Evolutionary conservation across 2,113 vertebrate genomes (phyloP).

Genomic region (Pseudonaja textilis): DNA sequence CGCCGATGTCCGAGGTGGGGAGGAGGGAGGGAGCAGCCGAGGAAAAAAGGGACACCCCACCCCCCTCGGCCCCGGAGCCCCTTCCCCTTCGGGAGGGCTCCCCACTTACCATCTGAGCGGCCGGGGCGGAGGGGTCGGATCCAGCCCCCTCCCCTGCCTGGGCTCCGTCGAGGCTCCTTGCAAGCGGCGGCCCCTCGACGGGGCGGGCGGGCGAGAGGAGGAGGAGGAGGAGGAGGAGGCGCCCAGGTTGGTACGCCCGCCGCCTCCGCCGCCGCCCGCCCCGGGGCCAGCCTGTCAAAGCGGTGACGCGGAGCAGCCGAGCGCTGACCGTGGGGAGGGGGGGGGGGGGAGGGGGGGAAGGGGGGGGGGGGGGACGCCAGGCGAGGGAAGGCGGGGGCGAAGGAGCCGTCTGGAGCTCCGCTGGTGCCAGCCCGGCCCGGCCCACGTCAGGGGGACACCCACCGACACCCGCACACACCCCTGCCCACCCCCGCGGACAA

Average conservation of each 20-base stretch:
- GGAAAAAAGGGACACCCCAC: too few relatives aligned
- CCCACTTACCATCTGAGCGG: neutral
- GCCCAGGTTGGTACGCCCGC: neutral
- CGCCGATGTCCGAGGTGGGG: too few relatives aligned
- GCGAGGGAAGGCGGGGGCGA: neutral
- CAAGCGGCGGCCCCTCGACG: neutral
- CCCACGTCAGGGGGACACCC: too few relatives aligned
- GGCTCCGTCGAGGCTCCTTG: neutral
- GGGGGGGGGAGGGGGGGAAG: too few relatives aligned
- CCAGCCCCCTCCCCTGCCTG: neutral
- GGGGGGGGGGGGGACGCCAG: neutral
- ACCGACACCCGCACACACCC: too few relatives aligned
- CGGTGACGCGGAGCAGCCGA: constrained; percentile 66
- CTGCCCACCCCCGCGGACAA: too few relatives aligned
- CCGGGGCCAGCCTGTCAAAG: constrained; percentile 62
- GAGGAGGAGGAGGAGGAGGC: neutral
- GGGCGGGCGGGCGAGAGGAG: neutral
- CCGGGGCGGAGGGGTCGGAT: neutral
- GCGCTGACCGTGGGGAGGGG: too few relatives aligned
- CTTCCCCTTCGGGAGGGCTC: neutral
- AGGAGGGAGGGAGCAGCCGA: too few relatives aligned
- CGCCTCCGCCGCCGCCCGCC: neutral
- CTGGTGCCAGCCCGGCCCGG: neutral
- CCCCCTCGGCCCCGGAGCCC: too few relatives aligned
- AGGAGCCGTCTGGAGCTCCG: neutral